phyloP scores from a whole-genome alignment of 1,140 invertebrate genomes.

The Thaumetopoea pityocampa region DNA sequence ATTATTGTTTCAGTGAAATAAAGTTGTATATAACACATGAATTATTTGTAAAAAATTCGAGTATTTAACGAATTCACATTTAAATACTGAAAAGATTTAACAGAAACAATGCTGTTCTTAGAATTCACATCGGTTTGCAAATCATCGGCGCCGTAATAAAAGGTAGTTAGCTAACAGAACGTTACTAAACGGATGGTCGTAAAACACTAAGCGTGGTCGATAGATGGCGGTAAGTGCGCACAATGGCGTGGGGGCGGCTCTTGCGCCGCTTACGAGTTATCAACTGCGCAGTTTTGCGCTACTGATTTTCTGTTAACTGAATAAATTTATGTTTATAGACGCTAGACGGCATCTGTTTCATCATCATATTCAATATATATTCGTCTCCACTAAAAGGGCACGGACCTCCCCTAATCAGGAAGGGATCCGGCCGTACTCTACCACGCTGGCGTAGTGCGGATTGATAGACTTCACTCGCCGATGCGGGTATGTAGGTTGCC shows the following conservation, averaged over 20 bases:
- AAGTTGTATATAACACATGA: no score
- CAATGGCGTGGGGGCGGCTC: conserved; percentile 41
- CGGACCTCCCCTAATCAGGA: no score
- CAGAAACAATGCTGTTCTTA: conserved; percentile 23
- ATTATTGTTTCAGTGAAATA: not conserved
- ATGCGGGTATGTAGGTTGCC: no score
- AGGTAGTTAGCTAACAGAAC: conserved; percentile 23
- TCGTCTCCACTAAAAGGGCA: no score
- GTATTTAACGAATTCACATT: no score
- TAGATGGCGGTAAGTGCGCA: conserved; percentile 36
- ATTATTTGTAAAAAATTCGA: no score
- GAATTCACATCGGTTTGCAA: conserved; percentile 36
- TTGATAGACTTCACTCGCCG: no score
- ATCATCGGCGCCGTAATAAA: conserved; percentile 32
- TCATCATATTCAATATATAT: no score
- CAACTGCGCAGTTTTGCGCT: conserved; percentile 17
- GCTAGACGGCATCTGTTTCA: conserved; percentile 26
- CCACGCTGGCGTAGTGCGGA: no score
- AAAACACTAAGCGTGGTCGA: conserved; percentile 28
- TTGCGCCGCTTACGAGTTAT: conserved; percentile 24
- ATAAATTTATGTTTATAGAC: conserved; percentile 36
- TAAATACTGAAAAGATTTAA: no score
- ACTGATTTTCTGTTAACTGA: conserved; percentile 41
- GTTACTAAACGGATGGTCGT: conserved; percentile 31
- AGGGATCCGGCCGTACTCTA: no score